Conservation (phyloP, 1,140 invertebrate species). For the Trinorchestia longiramus region DNA sequence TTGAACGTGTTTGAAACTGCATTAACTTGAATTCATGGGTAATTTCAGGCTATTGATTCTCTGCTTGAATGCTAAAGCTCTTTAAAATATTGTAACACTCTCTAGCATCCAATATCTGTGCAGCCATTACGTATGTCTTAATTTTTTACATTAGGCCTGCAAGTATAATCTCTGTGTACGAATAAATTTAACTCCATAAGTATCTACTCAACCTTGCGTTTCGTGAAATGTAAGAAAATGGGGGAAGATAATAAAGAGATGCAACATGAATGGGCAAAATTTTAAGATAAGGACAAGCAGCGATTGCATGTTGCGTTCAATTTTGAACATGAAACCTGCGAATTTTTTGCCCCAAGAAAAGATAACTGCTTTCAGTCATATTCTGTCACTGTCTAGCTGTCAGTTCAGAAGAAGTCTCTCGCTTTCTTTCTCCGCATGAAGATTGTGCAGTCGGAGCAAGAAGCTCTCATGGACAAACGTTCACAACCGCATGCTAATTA, state of each 20-base stretch:
- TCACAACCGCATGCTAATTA: neutral
- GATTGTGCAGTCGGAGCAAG: neutral
- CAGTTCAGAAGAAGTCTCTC: neutral
- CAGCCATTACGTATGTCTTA: too few relatives aligned
- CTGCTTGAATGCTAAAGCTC: neutral
- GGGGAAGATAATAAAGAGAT: neutral
- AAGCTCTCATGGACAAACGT: neutral
- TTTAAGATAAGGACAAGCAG: neutral
- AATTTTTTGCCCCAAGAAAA: neutral
- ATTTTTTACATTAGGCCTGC: too few relatives aligned
- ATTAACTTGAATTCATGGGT: neutral
- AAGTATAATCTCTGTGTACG: neutral
- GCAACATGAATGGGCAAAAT: neutral
- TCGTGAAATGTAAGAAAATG: neutral
- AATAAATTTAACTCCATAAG: neutral
- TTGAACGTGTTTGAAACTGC: too few relatives aligned
- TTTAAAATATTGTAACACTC: too few relatives aligned
- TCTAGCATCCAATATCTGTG: too few relatives aligned
- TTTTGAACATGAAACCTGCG: neutral
- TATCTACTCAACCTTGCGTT: too few relatives aligned
- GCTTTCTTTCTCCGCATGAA: neutral
- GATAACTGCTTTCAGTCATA: neutral
- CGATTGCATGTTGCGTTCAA: neutral
- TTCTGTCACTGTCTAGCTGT: neutral
- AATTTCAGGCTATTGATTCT: neutral